Evolutionary conservation across 1,140 invertebrate species (phyloP).

Genomic region (Anastrepha ludens): DNA sequence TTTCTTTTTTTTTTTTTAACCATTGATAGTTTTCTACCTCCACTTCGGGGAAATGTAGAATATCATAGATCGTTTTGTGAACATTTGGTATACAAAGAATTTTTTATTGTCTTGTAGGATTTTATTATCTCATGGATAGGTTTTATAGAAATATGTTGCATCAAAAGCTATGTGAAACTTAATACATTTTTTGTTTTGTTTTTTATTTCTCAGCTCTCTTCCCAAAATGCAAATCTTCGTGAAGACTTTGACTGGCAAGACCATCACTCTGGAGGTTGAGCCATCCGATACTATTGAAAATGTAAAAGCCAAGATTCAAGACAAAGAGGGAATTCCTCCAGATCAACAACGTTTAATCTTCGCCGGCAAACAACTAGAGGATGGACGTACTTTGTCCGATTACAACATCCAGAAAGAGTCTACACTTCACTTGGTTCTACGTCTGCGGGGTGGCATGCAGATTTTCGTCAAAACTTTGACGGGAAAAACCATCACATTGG

Average conservation of each 20-base stretch:
- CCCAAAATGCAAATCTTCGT: slow-evolving; percentile 91
- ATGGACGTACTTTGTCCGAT: slow-evolving; percentile 90
- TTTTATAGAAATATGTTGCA: too few relatives aligned
- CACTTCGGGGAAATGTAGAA: too few relatives aligned
- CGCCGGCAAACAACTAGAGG: slow-evolving; percentile 93
- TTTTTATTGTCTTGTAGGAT: too few relatives aligned
- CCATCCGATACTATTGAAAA: slow-evolving; percentile 92
- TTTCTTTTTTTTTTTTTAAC: too few relatives aligned
- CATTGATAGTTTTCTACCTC: too few relatives aligned
- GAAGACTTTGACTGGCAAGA: slow-evolving; percentile 93
- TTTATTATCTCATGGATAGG: too few relatives aligned
- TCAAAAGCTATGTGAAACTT: too few relatives aligned
- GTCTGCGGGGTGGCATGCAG: slow-evolving; percentile 90
- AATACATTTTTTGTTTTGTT: not conserved
- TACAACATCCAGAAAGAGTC: slow-evolving; percentile 95
- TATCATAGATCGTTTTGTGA: too few relatives aligned
- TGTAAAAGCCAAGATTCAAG: slow-evolving; percentile 93
- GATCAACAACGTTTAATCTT: slow-evolving; percentile 91
- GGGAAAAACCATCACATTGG: slow-evolving; percentile 89
- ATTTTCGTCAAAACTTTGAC: slow-evolving; percentile 89
- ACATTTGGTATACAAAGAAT: too few relatives aligned
- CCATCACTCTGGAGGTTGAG: slow-evolving; percentile 93
- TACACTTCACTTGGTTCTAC: slow-evolving; percentile 89
- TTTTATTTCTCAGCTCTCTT: not conserved
- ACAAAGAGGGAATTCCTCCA: slow-evolving; percentile 90